phyloP scores from a whole-genome alignment of 2,797 vertebrate species.

The Odontamblyopus lacepedii region DNA sequence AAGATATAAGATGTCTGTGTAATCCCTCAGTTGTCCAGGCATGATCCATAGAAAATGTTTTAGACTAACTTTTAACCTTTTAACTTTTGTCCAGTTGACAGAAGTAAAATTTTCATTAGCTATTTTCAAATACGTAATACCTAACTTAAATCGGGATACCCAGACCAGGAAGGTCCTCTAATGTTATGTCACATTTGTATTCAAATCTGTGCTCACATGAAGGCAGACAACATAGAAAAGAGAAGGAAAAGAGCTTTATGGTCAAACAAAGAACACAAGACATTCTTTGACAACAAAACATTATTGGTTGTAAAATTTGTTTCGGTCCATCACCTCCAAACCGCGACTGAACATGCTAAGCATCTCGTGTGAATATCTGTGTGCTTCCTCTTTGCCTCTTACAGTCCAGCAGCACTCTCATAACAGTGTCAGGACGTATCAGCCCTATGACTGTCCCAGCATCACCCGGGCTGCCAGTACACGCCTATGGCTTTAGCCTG shows the following conservation, averaged over 20 bases:
- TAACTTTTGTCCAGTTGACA: too few species aligned
- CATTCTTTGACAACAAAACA: not conserved
- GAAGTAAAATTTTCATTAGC: too few species aligned
- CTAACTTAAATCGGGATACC: too few species aligned
- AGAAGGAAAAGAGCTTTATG: not conserved
- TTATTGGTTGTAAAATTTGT: not conserved
- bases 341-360: conserved; percentile 34
- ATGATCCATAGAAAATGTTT: too few species aligned
- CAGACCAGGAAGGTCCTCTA: not conserved
- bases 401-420: conserved; percentile 71
- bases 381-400: conserved; percentile 66
- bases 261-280: not conserved
- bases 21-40: too few species aligned
- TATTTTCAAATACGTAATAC: too few species aligned
- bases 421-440: conserved; percentile 79
- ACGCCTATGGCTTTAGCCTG: conserved; percentile 70
- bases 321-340: not conserved
- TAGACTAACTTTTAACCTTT: too few species aligned
- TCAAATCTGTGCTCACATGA: not conserved
- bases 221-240: not conserved
- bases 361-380: conserved; percentile 59
- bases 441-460: conserved; percentile 44
- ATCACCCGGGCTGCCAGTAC: conserved; percentile 49
- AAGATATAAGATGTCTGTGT: too few species aligned
- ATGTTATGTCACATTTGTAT: not conserved